Evolutionary conservation across 2,888 invertebrate genomes (phyloP), one percentile per base, ranked within the genome.

Genomic region (Agrotis ipsilon): DNA sequence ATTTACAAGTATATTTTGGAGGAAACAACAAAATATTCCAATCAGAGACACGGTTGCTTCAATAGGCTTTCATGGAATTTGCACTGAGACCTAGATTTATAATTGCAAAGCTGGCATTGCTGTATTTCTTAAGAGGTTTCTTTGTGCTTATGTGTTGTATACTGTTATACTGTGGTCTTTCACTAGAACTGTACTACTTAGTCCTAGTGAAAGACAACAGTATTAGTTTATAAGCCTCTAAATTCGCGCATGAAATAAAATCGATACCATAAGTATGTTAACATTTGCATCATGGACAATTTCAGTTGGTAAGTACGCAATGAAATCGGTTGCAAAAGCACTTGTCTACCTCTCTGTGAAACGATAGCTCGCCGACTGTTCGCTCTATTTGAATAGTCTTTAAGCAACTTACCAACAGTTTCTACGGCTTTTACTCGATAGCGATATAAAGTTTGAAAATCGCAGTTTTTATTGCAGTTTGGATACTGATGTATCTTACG

Each of bases 401-500:
- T 80, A 87, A 88, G 85, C 82, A 84, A 85, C 79, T 83, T 80
- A 75, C 78, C 70, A 80, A 83, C 82, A 84, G 78, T 80, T 83
- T 80, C 78, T 70, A 72, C 70, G 72, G 80, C 76, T 81, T 75
- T 58, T 61, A 73, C 76, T 79, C 72, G 79, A 75, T 57, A 75
- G 72, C 81, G 64, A 80, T 83, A 83, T 86, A 86, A 88, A 88
- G 79, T 87, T 88, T 72, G 75, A 72, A 69, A 88, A 88, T 86
- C 75, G 81, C 72, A 81, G 84, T 85, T 88, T 88, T 87, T 86
- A 88, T 82, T 86, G 85, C 83, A 85, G 84, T 86, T 89, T 69
- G 58, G 81, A 76, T 83, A 79, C 75, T 72, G 80, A 83, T 88
- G 82, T 85, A 82, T 79, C 49, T 55, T 45, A 32, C 66, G 51